phyloP scores from a whole-genome alignment of 2,113 vertebrate genomes.

The Lasiurus borealis region DNA sequence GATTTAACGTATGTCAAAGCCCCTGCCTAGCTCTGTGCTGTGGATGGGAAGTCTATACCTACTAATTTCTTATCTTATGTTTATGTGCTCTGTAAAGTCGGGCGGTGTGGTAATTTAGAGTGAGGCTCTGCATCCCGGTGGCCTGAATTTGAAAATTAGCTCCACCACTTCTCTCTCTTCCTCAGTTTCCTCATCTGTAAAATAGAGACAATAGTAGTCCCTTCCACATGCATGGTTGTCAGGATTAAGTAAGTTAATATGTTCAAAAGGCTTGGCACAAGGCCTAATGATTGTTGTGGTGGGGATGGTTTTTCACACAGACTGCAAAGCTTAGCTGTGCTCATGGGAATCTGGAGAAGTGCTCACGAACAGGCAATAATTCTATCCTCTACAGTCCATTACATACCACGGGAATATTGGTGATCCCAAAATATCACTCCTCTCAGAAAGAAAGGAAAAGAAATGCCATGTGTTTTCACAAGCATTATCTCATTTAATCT shows the following conservation, averaged over 20 bases:
- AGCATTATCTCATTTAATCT: background rate
- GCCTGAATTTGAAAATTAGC: background rate
- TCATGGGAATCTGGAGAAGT: background rate
- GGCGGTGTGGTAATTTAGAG: background rate
- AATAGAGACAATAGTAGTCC: background rate
- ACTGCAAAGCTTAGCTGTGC: background rate
- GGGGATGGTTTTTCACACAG: background rate
- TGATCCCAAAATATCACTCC: background rate
- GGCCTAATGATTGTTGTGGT: background rate
- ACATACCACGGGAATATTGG: background rate
- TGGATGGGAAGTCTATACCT: background rate
- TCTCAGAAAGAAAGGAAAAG: background rate
- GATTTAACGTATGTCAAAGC: background rate
- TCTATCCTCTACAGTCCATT: background rate
- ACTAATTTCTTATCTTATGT: background rate
- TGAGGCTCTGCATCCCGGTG: background rate
- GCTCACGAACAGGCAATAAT: background rate
- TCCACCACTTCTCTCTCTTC: background rate
- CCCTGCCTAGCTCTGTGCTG: background rate
- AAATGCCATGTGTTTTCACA: background rate
- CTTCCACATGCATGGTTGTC: background rate
- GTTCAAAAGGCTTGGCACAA: background rate
- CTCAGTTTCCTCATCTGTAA: background rate
- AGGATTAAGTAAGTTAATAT: background rate
- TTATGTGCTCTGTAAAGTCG: background rate